A percentile compares a stretch with the other conserved stretches of the same genome.
These are phyloP conservation scores for Pterobdella sp. DNA, from an alignment of 2,888 invertebrate species.

Conservation along the genomic window DNA sequence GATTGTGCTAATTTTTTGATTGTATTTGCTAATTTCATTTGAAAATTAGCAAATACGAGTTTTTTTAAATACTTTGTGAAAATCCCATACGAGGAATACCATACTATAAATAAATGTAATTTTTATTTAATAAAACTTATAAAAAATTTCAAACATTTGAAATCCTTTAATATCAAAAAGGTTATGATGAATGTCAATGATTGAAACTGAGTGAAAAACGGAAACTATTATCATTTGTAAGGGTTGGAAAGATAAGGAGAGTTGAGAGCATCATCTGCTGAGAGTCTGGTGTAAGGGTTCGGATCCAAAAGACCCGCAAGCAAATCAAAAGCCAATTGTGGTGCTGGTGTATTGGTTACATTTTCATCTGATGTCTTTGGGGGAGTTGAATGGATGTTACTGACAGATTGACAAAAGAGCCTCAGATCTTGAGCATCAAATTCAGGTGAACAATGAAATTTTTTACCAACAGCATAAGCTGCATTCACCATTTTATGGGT, in stretches of 20 bases:
- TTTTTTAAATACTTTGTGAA: too few species aligned
- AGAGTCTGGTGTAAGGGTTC: background rate
- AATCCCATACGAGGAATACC: too few species aligned
- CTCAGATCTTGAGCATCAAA: slow-evolving; percentile 46
- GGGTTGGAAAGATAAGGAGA: background rate
- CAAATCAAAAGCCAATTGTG: background rate
- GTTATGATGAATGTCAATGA: too few species aligned
- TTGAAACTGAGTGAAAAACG: too few species aligned
- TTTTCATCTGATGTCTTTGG: slow-evolving; percentile 6
- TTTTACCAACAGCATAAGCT: slow-evolving; percentile 59
- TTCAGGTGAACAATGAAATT: slow-evolving; percentile 41
- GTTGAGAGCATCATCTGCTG: background rate
- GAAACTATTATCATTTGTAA: too few species aligned
- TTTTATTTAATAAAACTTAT: too few species aligned
- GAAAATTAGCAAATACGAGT: too few species aligned
- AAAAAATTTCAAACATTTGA: too few species aligned
- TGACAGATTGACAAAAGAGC: slow-evolving; percentile 45
- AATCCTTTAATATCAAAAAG: too few species aligned
- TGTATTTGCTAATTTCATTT: too few species aligned
- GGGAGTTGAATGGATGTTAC: background rate
- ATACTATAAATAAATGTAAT: too few species aligned
- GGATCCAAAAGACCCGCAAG: background rate
- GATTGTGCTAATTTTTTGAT: too few species aligned
- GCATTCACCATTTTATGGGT: slow-evolving; percentile 62
- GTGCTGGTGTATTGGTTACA: background rate